Evolutionary conservation across 2,888 invertebrate genomes (phyloP).

Genomic region (Acanthosepion esculentum): DNA sequence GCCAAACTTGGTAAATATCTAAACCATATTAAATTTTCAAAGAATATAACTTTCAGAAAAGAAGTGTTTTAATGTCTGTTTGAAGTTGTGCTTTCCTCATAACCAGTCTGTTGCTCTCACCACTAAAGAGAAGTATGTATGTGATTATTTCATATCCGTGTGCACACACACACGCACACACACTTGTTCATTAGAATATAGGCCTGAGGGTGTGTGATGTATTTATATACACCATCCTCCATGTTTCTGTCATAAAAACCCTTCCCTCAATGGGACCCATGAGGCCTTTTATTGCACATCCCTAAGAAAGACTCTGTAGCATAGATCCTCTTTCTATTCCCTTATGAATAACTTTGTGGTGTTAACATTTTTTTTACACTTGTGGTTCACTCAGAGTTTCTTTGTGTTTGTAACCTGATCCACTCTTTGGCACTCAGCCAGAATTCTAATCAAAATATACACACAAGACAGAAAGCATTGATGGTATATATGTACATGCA

Average conservation of each 20-base stretch:
- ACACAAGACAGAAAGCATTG: neutral
- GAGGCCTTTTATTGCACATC: neutral
- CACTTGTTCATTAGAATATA: neutral
- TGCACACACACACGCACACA: neutral
- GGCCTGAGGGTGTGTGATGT: neutral
- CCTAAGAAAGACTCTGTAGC: neutral
- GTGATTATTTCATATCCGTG: neutral
- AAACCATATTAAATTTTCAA: no score
- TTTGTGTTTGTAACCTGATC: neutral
- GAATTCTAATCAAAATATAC: neutral
- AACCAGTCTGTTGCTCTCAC: neutral
- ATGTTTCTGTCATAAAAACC: neutral
- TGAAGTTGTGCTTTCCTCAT: no score
- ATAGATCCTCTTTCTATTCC: neutral
- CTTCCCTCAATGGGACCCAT: neutral
- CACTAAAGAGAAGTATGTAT: neutral
- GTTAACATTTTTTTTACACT: constrained; percentile 8
- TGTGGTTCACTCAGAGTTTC: neutral
- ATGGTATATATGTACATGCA: neutral
- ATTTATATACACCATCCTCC: neutral
- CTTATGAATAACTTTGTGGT: constrained; percentile 9
- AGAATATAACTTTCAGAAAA: no score
- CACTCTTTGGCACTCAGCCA: neutral
- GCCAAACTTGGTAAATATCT: no score
- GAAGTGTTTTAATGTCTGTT: no score